Percentiles rank a stretch among this genome's conserved stretches.
Evolutionary conservation across 2,113 vertebrate species (phyloP).

Genomic region (Polypterus senegalus): DNA sequence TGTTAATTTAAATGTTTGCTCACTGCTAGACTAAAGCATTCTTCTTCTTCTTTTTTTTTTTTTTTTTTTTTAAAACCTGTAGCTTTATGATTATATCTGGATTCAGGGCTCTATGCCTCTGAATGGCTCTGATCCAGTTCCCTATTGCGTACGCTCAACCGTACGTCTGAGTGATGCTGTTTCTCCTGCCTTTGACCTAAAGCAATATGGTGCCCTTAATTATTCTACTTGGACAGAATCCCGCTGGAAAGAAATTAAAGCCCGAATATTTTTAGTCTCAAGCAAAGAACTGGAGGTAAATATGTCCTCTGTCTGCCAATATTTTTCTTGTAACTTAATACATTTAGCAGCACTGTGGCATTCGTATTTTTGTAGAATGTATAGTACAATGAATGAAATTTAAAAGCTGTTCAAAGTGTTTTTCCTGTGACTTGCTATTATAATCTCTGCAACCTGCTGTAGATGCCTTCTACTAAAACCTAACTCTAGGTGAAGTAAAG

Average conservation of each 20-base stretch:
- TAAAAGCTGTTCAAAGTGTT: too few species aligned
- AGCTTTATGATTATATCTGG: constrained; percentile 71
- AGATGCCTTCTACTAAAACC: too few species aligned
- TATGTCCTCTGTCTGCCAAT: too few species aligned
- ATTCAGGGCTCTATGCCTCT: constrained; percentile 53
- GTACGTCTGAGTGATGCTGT: constrained; percentile 46
- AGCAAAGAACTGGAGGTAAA: constrained; percentile 84
- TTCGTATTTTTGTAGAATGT: too few species aligned
- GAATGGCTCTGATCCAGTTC: constrained; percentile 42
- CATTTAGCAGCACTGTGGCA: too few species aligned
- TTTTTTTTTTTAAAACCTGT: constrained; percentile 3
- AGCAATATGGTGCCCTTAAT: constrained; percentile 61
- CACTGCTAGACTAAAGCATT: not conserved
- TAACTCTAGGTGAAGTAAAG: too few species aligned
- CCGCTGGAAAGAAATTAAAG: constrained; percentile 76
- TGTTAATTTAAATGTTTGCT: too few species aligned
- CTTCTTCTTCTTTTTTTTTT: not conserved
- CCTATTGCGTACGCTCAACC: constrained; percentile 56
- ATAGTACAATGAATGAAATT: too few species aligned
- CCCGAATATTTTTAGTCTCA: constrained; percentile 80
- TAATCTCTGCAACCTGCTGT: too few species aligned
- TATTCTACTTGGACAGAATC: constrained; percentile 94
- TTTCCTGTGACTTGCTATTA: too few species aligned
- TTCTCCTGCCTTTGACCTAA: constrained; percentile 80
- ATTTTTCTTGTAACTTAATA: too few species aligned